These are phyloP conservation scores for Salminus brasiliensis DNA, from an alignment of 2,113 vertebrate genomes.

Conservation along the genomic window DNA sequence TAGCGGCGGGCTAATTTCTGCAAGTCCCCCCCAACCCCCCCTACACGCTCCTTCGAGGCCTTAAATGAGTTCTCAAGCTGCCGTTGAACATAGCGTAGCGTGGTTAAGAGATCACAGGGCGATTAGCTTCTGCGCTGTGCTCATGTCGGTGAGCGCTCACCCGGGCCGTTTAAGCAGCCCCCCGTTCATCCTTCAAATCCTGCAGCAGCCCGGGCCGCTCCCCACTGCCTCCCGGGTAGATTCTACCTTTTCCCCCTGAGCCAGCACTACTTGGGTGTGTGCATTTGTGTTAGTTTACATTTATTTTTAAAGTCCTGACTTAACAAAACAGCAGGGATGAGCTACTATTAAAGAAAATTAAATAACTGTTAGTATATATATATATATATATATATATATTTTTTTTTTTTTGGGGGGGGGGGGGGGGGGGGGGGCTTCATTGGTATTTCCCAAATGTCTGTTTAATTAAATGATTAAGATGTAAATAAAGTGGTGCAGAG, in stretches of 20 bases:
- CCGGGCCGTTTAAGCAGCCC: conserved; percentile 43
- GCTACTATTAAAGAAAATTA: no score
- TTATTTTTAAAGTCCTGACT: no score
- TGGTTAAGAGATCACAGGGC: conserved; percentile 59
- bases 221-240: conserved; percentile 12
- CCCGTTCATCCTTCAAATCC: conserved; percentile 46
- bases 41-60: conserved; percentile 62
- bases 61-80: conserved; percentile 72
- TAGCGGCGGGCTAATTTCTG: conserved; percentile 75
- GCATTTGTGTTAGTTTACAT: background rate
- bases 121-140: conserved; percentile 51
- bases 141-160: conserved; percentile 43
- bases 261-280: background rate
- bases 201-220: conserved; percentile 1
- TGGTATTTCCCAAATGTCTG: no score
- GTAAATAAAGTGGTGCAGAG: no score
- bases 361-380: no score
- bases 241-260: conserved; percentile 16
- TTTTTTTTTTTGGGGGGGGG: no score
- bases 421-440: no score
- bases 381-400: no score
- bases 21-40: conserved; percentile 66
- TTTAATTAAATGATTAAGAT: no score
- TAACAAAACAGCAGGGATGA: no score
- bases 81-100: conserved; percentile 66